phyloP scores from a whole-genome alignment of 2,888 invertebrate species.

The Drosophila dives region DNA sequence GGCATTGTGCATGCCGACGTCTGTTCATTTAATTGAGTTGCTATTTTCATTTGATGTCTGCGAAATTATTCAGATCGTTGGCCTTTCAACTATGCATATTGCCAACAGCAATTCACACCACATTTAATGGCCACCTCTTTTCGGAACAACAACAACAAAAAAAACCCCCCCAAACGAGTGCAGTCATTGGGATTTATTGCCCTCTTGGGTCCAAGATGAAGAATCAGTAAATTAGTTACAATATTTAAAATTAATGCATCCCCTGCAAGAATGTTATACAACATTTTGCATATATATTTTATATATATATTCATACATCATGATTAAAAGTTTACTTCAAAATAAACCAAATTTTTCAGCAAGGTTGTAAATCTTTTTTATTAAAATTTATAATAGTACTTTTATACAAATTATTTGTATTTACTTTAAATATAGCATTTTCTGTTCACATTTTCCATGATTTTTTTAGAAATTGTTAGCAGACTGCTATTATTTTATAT shows the following conservation, averaged over 20 bases:
- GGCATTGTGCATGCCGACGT: background rate
- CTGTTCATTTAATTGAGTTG: conserved; percentile 15
- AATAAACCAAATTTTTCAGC: background rate
- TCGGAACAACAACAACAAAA: background rate
- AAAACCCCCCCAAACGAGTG: background rate
- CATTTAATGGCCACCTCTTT: conserved; percentile 4
- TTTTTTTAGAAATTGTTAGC: background rate
- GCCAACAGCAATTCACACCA: background rate
- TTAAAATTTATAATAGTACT: background rate
- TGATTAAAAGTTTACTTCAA: background rate
- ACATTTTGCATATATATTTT: background rate
- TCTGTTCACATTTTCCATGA: background rate
- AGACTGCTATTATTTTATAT: too few species aligned
- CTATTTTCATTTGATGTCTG: conserved; percentile 25
- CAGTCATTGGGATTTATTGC: background rate
- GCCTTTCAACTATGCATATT: conserved; percentile 25
- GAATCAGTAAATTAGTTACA: background rate
- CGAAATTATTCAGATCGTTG: conserved; percentile 35
- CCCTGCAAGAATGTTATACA: background rate
- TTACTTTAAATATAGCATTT: background rate
- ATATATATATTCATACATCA: background rate
- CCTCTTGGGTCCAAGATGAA: background rate
- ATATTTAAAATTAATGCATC: background rate
- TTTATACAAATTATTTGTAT: background rate
- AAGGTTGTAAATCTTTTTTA: background rate